Base-by-base conservation (phyloP, 2,797 vertebrate genomes). In the Spatula clypeata region DNA sequence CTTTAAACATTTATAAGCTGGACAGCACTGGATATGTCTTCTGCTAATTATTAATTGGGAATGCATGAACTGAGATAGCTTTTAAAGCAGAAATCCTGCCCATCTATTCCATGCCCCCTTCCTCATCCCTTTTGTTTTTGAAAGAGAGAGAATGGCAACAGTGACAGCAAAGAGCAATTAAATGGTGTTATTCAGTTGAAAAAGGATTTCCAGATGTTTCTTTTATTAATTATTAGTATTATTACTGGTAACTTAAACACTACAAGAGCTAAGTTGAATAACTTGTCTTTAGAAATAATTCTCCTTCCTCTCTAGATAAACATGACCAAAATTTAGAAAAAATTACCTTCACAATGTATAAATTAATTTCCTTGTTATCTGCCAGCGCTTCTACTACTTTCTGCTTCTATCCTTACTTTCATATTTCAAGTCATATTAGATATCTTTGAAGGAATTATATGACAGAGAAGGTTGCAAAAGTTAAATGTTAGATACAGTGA, bases 41-140 rank as follows among this genome's bases (percentile, higher is more conserved):
- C 13, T 72, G 8, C 21, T 57, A 44, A n/a, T 49, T 1, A 75
- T 65, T 80, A 26, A 83, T 29, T 45, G 71, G 27, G 31, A 74
- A 40, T 36, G 32, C 24, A 9, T 32, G 36, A 83, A 61, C 4
- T 12, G n/a, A 84, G 6, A 55, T 27, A 9, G 1, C 21, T 85
- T 90, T 49, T 36, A 70, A 76, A 82, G 9, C 9, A 69, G 36
- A 82, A 23, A 21, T 21, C 19, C 27, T 20, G 17, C 31, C 1
- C 23, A 11, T 4, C 5, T 61, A 12, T 27, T 14, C 42, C 18
- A 36, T 38, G 3, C 1, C 8, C 9, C 9, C 9, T 21, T 21
- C 45, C 21, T 21, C 44, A 0, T 13, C 61, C 1, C 40, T 15
- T 15, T 2, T 1, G 60, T 61, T n/a, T 8, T 32, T 5, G 24